These are phyloP conservation scores for Pollenia amentaria DNA, from an alignment of 2,888 invertebrate genomes.

Conservation along the genomic window DNA sequence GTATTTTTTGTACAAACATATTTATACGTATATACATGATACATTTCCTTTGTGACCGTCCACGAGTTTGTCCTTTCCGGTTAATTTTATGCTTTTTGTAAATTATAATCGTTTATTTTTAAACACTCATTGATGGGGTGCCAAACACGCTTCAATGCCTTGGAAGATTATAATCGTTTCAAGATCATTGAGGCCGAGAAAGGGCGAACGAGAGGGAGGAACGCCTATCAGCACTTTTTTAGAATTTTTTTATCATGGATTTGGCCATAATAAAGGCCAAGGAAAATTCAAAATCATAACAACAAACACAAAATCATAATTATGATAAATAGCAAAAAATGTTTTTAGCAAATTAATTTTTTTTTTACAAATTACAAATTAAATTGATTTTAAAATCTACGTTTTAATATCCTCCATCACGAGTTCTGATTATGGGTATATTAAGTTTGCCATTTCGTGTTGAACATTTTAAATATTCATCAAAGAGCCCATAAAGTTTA, in stretches of 20 bases:
- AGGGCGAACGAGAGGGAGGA: neutral
- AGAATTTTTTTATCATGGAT: no score
- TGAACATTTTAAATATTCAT: no score
- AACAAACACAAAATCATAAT: no score
- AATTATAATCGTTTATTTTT: constrained; percentile 33
- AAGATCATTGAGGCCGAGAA: constrained; percentile 16
- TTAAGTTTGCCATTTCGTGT: no score
- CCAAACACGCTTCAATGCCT: constrained; percentile 67
- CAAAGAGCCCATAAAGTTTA: no score
- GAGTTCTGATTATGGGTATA: no score
- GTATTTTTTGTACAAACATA: neutral
- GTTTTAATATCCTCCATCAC: no score
- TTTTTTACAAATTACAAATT: no score
- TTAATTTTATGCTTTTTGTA: constrained; percentile 51
- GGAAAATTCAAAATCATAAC: no score
- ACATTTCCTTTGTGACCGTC: constrained; percentile 55
- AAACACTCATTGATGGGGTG: constrained; percentile 61
- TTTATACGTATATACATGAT: neutral
- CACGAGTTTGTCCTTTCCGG: constrained; percentile 62
- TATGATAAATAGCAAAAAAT: neutral
- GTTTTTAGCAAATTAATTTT: no score
- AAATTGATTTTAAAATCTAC: no score
- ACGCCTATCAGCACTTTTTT: constrained; percentile 45
- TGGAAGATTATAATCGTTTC: constrained; percentile 41
- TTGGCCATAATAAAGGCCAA: neutral